Evolutionary conservation across 2,888 invertebrate species (phyloP).

Genomic region (Autographa pulchrina): DNA sequence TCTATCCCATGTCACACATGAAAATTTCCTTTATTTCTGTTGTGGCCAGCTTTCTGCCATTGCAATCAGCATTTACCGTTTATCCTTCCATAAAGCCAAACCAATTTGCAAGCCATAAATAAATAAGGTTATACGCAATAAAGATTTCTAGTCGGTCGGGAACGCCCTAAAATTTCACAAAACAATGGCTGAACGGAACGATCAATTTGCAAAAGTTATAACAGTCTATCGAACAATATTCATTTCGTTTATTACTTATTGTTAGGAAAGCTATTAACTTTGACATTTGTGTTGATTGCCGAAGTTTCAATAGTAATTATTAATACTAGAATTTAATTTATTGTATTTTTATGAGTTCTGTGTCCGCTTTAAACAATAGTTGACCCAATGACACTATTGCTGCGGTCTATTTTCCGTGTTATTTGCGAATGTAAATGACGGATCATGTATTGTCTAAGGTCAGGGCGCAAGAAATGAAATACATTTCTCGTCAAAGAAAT

Average conservation of each 20-base stretch:
- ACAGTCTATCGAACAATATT: not conserved
- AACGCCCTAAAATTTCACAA: not conserved
- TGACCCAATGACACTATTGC: not conserved
- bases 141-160: not conserved
- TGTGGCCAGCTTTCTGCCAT: not conserved
- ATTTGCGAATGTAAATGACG: not conserved
- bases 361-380: constrained; percentile 15
- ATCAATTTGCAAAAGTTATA: constrained; percentile 1
- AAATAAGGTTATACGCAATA: not conserved
- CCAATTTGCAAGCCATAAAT: constrained; percentile 1
- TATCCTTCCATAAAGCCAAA: not conserved
- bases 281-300: not conserved
- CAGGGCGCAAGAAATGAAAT: not conserved
- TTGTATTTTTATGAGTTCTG: not conserved
- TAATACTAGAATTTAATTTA: constrained; percentile 15
- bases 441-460: not conserved
- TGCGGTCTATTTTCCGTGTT: not conserved
- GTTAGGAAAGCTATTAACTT: constrained; percentile 2
- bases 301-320: not conserved
- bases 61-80: constrained; percentile 2
- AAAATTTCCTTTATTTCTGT: not conserved
- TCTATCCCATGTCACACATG: too few species aligned
- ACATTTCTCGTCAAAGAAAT: too few species aligned
- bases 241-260: constrained; percentile 8
- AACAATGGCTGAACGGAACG: not conserved